Evolutionary conservation across 2,113 vertebrate species (phyloP).

Genomic region (Colistium nudipinnis): DNA sequence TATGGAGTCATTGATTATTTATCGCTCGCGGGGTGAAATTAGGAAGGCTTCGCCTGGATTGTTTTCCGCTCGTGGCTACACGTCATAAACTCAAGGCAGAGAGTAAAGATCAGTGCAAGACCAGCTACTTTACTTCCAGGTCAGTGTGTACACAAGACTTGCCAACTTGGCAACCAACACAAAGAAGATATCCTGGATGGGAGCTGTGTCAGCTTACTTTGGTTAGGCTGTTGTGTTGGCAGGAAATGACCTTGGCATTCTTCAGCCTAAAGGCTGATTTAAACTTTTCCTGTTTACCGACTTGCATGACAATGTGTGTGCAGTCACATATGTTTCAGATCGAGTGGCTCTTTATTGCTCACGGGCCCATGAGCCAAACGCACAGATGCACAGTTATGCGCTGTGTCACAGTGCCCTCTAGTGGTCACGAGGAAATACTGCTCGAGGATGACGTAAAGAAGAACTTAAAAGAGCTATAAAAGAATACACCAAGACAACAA

Average conservation of each 20-base stretch:
- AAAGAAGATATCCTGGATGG: background rate
- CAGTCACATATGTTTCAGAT: slow-evolving; percentile 28
- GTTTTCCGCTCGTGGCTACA: background rate
- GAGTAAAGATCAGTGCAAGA: background rate
- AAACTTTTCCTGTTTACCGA: slow-evolving; percentile 13
- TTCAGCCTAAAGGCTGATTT: background rate
- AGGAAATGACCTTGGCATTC: slow-evolving; percentile 23
- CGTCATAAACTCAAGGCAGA: background rate
- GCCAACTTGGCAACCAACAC: slow-evolving; percentile 22
- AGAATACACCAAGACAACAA: background rate
- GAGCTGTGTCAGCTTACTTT: background rate
- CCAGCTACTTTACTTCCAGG: slow-evolving; percentile 14
- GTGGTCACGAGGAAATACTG: slow-evolving; percentile 18
- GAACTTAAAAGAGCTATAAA: no score
- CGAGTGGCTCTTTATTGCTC: slow-evolving; percentile 14
- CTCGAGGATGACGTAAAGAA: background rate
- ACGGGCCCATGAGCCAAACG: background rate
- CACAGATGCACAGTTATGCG: background rate
- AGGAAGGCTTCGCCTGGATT: background rate
- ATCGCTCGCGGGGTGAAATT: background rate
- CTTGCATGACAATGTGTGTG: slow-evolving; percentile 26
- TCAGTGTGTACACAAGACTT: slow-evolving; percentile 10
- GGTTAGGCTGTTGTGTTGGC: slow-evolving; percentile 6
- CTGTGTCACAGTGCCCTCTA: slow-evolving; percentile 48
- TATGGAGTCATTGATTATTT: slow-evolving; percentile 7